Percentiles rank a stretch among this genome's conserved stretches.
Conservation (phyloP, 2,888 invertebrate genomes). For the Micoletzkya japonica region DNA sequence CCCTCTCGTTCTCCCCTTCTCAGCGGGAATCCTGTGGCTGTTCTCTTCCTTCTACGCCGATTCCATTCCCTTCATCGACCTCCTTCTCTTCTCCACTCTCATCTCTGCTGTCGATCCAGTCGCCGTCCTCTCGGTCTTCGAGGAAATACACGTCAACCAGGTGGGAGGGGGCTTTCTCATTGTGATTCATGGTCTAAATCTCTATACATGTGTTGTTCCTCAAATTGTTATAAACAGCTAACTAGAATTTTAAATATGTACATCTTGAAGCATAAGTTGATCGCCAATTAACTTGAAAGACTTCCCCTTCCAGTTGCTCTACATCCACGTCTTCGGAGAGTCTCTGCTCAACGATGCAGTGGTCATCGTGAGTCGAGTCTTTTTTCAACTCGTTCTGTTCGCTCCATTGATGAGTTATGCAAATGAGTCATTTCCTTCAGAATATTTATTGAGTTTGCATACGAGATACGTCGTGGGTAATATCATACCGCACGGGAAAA, state of each 20-base stretch:
- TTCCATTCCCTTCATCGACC: conserved; percentile 44
- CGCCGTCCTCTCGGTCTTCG: conserved; percentile 58
- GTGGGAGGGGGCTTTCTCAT: neutral
- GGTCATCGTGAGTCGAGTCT: conserved; percentile 75
- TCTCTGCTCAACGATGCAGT: conserved; percentile 95
- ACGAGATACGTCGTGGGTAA: too few relatives aligned
- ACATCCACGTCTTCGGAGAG: conserved; percentile 97
- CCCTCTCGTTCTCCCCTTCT: too few relatives aligned
- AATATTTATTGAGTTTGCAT: neutral
- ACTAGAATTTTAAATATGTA: too few relatives aligned
- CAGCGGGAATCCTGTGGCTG: conserved; percentile 46
- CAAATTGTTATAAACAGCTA: too few relatives aligned
- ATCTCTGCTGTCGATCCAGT: conserved; percentile 61
- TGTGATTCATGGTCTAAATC: too few relatives aligned
- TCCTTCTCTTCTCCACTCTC: conserved; percentile 52
- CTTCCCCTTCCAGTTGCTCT: conserved; percentile 41
- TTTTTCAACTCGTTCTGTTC: too few relatives aligned
- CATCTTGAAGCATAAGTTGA: too few relatives aligned
- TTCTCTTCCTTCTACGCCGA: conserved; percentile 41
- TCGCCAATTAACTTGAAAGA: too few relatives aligned
- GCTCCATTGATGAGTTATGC: neutral
- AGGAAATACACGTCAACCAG: conserved; percentile 61
- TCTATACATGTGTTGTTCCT: neutral
- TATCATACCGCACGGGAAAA: too few relatives aligned
- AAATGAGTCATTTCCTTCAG: neutral